Percentiles rank a stretch among this genome's conserved stretches.
phyloP scores from a whole-genome alignment of 2,888 invertebrate genomes.

The Polydrusus tereticollis region DNA sequence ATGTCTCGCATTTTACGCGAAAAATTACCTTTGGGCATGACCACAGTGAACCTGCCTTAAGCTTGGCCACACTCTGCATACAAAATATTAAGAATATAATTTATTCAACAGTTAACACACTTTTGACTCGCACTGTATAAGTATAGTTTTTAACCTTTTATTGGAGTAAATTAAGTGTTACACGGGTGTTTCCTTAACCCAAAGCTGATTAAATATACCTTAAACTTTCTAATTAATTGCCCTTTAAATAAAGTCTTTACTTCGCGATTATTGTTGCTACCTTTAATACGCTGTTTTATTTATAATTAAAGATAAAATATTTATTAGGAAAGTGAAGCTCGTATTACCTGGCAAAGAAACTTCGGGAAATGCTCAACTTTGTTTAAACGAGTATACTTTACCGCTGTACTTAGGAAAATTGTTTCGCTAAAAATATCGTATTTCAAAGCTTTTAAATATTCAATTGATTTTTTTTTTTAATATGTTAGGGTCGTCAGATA shows the following conservation, averaged over 20 bases:
- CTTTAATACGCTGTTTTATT: neutral
- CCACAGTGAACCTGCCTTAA: too few species aligned
- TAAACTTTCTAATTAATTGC: neutral
- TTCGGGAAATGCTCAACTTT: neutral
- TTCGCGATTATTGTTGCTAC: neutral
- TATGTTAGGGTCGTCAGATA: neutral
- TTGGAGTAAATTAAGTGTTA: too few species aligned
- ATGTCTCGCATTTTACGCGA: too few species aligned
- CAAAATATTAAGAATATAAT: too few species aligned
- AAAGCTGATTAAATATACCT: too few species aligned
- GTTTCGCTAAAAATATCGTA: constrained; percentile 1
- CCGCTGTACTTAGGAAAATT: neutral
- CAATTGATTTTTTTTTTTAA: neutral
- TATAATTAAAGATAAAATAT: neutral
- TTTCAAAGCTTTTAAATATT: neutral
- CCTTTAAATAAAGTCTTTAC: neutral
- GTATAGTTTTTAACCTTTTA: too few species aligned
- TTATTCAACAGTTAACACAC: too few species aligned
- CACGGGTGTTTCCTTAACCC: too few species aligned
- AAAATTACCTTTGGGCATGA: too few species aligned
- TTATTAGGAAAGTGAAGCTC: neutral
- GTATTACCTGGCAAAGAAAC: neutral
- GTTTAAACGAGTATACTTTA: neutral
- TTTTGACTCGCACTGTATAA: too few species aligned
- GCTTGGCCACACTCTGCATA: too few species aligned